Percentiles rank a stretch among this genome's conserved stretches.
phyloP scores from a whole-genome alignment of 2,888 invertebrate species.

The Subacronicta megacephala region DNA sequence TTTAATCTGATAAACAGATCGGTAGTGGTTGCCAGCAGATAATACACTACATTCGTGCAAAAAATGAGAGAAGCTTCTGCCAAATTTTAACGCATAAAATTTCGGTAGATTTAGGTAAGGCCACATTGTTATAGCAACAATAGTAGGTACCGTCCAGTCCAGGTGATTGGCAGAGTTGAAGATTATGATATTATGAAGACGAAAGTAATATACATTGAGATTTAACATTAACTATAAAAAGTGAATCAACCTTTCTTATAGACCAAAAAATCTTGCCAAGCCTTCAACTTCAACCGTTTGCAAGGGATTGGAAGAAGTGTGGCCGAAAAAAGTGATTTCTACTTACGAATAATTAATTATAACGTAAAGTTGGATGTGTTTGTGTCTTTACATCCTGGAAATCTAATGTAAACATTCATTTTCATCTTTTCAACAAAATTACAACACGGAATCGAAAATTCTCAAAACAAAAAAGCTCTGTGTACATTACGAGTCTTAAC shows the following conservation, averaged over 20 bases:
- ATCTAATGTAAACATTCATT: too few species aligned
- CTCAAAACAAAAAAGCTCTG: slow-evolving; percentile 32
- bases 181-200: too few species aligned
- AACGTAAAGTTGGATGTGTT: too few species aligned
- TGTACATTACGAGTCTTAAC: slow-evolving; percentile 39
- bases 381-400: too few species aligned
- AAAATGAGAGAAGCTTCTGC: slow-evolving; percentile 37
- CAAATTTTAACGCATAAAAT: slow-evolving; percentile 35
- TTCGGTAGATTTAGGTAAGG: slow-evolving; percentile 17
- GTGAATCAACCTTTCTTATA: too few species aligned
- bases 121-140: slow-evolving; percentile 15
- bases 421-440: neutral
- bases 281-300: too few species aligned
- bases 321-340: too few species aligned
- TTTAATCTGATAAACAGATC: slow-evolving; percentile 64
- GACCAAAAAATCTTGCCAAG: too few species aligned
- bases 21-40: slow-evolving; percentile 64
- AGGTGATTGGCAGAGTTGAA: neutral
- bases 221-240: too few species aligned
- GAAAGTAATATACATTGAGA: too few species aligned
- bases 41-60: slow-evolving; percentile 55
- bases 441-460: neutral
- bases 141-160: neutral
- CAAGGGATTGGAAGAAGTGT: too few species aligned
- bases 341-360: too few species aligned